A percentile compares a stretch with the other conserved stretches of the same genome.
These are phyloP conservation scores for Champsocephalus gunnari DNA, from an alignment of 2,797 vertebrate genomes.

Conservation along the genomic window DNA sequence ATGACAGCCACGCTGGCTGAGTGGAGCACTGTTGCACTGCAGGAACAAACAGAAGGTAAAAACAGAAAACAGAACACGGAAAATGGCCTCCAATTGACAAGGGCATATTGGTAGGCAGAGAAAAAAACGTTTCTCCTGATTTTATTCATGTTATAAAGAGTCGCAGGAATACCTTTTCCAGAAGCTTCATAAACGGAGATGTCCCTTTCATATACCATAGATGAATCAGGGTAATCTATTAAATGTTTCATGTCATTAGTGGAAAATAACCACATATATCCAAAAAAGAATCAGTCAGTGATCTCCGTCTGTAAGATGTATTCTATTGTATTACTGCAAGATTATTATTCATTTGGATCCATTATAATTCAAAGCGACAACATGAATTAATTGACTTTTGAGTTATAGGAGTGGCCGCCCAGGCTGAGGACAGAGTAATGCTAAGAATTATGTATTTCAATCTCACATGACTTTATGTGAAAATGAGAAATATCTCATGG, in stretches of 20 bases:
- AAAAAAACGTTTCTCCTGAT: slow-evolving; percentile 32
- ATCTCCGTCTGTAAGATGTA: background rate
- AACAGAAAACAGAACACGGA: slow-evolving; percentile 52
- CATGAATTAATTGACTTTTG: slow-evolving; percentile 54
- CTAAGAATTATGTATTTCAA: slow-evolving; percentile 67
- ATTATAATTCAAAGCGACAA: slow-evolving; percentile 46
- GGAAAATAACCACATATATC: slow-evolving; percentile 23
- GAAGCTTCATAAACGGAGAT: slow-evolving; percentile 3
- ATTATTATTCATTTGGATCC: slow-evolving; percentile 46
- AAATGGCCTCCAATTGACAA: slow-evolving; percentile 60
- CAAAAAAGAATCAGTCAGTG: slow-evolving; percentile 7
- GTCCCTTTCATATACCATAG: slow-evolving; percentile 14
- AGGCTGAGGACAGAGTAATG: slow-evolving; percentile 39
- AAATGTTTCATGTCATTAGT: slow-evolving; percentile 19
- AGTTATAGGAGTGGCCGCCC: slow-evolving; percentile 39
- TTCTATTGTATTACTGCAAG: slow-evolving; percentile 31
- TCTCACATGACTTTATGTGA: slow-evolving; percentile 58
- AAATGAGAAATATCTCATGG: slow-evolving; percentile 37
- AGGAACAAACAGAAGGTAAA: slow-evolving; percentile 65
- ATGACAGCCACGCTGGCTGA: slow-evolving; percentile 58
- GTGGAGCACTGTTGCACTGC: slow-evolving; percentile 60
- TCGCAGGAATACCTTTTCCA: slow-evolving; percentile 23
- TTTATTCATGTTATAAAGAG: slow-evolving; percentile 45
- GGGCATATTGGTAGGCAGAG: slow-evolving; percentile 44
- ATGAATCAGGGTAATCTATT: slow-evolving; percentile 30